Evolutionary conservation across 1,140 invertebrate genomes (phyloP), one percentile per base, ranked within the genome.

Genomic region (Lepidurus apus): DNA sequence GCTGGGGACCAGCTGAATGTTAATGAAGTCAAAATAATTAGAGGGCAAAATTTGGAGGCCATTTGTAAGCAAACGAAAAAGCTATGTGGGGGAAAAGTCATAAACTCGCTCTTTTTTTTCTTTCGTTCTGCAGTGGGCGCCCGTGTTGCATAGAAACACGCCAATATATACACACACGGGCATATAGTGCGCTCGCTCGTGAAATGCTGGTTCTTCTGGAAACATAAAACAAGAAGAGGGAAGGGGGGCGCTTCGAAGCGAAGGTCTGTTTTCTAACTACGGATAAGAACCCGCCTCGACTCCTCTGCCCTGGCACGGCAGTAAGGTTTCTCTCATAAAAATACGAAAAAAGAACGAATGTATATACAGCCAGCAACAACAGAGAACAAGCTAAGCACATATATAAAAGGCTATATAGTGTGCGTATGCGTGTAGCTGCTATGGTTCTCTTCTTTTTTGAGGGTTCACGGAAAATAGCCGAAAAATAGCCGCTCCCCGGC

Each of bases 11-110:
- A 65, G 53, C 53, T 34, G 34, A 34, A 65, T 65, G 53, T 65
- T 65, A 65, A 65, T 65, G 53, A 65, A 65, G 53, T 21, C 53
- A 65, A 21, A 65, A 65, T 65, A 65, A 65, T 65, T 65, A 65
- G 53, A 65, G 13, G 8, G 45, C 45, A 47, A 47, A 65, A 65
- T 9, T 65, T 65, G 1, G 53, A 17, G 53, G 53, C 53, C 53
- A 65, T n/a, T 65, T 65, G 53, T 34, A 34, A 34, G 2, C 34
- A 34, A 34, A 34, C 34, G 34, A 34, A 34, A 65, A 65, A 65
- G 53, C 53, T 17, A 65, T 7, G 53, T 7, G n/a, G 8, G 53
- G n/a, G 3, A 17, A 17, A 65, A 65, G 13, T n/a, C 53, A 65
- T 17, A 65, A 65, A 65, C 53, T 21, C 53, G 17, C 13, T 13